Evolutionary conservation across 2,797 vertebrate species (phyloP), one percentile per base, ranked within the genome.

Genomic region (Fistularia tabacaria): DNA sequence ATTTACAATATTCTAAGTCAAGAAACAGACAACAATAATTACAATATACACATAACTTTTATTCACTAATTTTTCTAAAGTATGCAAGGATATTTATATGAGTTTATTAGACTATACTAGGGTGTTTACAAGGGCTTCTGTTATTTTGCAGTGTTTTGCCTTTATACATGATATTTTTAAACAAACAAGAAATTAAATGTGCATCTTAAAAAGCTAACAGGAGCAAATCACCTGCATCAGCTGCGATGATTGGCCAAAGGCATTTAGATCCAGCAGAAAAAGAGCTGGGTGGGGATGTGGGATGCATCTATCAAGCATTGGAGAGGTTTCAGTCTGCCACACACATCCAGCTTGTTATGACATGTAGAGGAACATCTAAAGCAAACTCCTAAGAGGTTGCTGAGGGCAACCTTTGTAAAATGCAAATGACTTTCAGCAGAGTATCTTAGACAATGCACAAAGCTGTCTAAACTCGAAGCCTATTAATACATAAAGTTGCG

Each of bases 361-460:
- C 85, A 87, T 81, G 83, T 68, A 66, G 72, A 77, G 83, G 78
- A 69, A 79, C 87, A 87, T 83, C 81, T 85, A 77, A 82, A 88
- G 85, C 81, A 84, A 79, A 82, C 83, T 87, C 85, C 82, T 81
- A 54, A 86, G 82, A 89, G 81, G 82, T 85, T 74, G 83, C 87
- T 90, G 79, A 88, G 85, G 88, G 88, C 87, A 69, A 88, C 85
- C 76, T 84, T 70, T 81, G 81, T 86, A 82, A 86, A 81, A 89
- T 88, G 87, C 83, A 85, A 89, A 91, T 86, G 47, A 69, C 54
- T 62, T 87, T 80, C 83, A 78, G 67, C 73, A 62, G 63, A 82
- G 83, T 67, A 87, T 86, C 85, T 88, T 75, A 87, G 86, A 90
- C 83, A 85, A 87, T 76, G 69, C 79, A 85, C 83, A 82, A 83